Evolutionary conservation across 2,113 vertebrate genomes (phyloP), one percentile per base, ranked within the genome.

Genomic region (Boulengeromyrus knoepffleri): DNA sequence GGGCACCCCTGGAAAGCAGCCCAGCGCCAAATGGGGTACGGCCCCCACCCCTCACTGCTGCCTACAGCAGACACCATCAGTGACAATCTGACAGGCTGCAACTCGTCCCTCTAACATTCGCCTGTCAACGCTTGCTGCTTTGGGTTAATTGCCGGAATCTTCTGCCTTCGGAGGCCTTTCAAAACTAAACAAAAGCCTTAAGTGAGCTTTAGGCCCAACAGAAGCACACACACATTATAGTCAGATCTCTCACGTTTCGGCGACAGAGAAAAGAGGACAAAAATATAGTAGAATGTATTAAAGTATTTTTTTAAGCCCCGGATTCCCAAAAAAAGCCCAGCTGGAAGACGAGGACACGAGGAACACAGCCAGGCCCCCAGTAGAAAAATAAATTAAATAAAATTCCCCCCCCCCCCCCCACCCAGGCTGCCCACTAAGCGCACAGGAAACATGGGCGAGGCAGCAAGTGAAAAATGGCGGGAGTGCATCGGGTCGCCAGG

Each of bases 71-170:
- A 88, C 85, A 83, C 83, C 58, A 83, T 21, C 90, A 92, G 45
- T 66, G 91, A 91, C 87, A 92, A 80, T 74, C 47, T 85, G 89
- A 92, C 90, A 92, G 89, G 91, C 91, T 89, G 45, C 62, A 87
- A 90, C 91, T 92, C 24, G 89, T 90, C 89, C 62, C n/a, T 70
- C 53, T 88, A 50, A 83, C 88, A 27, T n/a, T 12, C 42, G 5
- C 7, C 70, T 49, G 17, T 47, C 90, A 89, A 3, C 50, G 6
- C 10, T 70, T 85, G 36, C 36, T 47, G 66, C 17, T 49, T 89
- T 47, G 46, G 46, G 45, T 47, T 86, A 58, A 39, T 56, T 39
- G 5, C 5, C 52, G 27, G 87, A 56, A 53, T 90, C 56, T 49
- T 77, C 27, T 19, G 50, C 87, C 50, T 45, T 56, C 4, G 24